Conservation (phyloP, 1,140 invertebrate genomes). For the Battus philenor region DNA sequence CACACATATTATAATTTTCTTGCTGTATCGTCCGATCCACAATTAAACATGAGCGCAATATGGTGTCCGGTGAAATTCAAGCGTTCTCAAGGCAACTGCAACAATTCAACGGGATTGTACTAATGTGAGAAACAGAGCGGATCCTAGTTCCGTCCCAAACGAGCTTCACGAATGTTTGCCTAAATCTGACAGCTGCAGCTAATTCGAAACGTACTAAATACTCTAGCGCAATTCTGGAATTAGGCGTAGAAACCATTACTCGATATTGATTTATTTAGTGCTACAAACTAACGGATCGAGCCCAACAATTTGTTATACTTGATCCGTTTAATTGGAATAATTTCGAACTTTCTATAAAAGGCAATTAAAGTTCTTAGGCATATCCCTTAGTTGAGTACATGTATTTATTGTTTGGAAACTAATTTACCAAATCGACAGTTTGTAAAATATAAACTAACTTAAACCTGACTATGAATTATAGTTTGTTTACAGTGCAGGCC, state of each 20-base stretch:
- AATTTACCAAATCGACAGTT: too few species aligned
- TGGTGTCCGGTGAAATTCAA: conserved; percentile 24
- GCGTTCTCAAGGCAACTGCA: conserved; percentile 35
- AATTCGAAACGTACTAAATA: conserved; percentile 48
- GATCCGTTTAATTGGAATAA: not conserved
- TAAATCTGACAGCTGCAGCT: conserved; percentile 63
- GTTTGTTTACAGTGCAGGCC: too few species aligned
- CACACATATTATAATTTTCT: too few species aligned
- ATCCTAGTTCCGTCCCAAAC: conserved; percentile 37
- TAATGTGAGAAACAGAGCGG: conserved; percentile 63
- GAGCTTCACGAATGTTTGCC: conserved; percentile 48
- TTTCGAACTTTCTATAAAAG: too few species aligned
- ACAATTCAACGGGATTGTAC: conserved; percentile 57
- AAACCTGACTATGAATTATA: too few species aligned
- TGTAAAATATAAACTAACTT: too few species aligned
- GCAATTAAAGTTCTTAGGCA: too few species aligned
- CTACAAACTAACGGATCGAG: conserved; percentile 8
- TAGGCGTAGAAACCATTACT: conserved; percentile 13
- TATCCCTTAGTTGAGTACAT: too few species aligned
- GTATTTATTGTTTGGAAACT: too few species aligned
- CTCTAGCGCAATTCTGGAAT: conserved; percentile 17
- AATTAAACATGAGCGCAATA: not conserved
- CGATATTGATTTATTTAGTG: conserved; percentile 16
- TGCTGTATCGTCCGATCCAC: too few species aligned
- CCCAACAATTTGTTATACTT: not conserved